Evolutionary conservation across 2,113 vertebrate species (phyloP).

Genomic region (Cyanoderma ruficeps): DNA sequence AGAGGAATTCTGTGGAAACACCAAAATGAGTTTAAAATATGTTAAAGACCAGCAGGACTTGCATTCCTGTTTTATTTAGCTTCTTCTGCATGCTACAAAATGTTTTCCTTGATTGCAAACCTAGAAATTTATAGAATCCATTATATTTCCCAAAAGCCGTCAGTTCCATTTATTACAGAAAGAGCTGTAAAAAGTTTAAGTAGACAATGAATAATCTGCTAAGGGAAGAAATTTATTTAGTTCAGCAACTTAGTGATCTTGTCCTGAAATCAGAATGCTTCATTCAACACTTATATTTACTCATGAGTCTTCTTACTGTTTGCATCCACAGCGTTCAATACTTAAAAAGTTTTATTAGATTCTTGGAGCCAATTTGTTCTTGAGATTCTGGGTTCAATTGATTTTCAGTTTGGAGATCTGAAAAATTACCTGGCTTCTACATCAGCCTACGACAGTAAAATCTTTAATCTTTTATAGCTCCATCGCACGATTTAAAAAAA

Average conservation of each 20-base stretch:
- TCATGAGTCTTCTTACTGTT: background rate
- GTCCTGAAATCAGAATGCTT: background rate
- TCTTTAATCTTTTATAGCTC: background rate
- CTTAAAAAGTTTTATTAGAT: background rate
- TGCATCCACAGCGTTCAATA: background rate
- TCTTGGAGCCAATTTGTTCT: background rate
- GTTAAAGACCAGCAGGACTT: background rate
- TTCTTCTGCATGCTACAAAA: background rate
- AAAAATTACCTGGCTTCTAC: background rate
- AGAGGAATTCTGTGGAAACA: background rate
- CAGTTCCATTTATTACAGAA: background rate
- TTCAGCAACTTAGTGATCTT: background rate
- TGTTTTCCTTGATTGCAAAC: background rate
- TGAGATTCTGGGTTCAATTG: background rate
- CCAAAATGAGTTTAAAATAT: background rate
- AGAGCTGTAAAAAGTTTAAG: background rate
- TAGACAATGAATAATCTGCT: background rate
- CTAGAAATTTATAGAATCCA: background rate
- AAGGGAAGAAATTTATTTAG: background rate
- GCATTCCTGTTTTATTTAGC: background rate
- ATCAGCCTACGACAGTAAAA: background rate
- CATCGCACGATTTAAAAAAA: background rate
- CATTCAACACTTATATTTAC: background rate
- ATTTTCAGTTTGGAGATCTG: background rate
- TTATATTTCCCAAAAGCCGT: background rate